A percentile compares a stretch with the other conserved stretches of the same genome.
Evolutionary conservation across 1,140 invertebrate genomes (phyloP).

Genomic region (Mya arenaria): DNA sequence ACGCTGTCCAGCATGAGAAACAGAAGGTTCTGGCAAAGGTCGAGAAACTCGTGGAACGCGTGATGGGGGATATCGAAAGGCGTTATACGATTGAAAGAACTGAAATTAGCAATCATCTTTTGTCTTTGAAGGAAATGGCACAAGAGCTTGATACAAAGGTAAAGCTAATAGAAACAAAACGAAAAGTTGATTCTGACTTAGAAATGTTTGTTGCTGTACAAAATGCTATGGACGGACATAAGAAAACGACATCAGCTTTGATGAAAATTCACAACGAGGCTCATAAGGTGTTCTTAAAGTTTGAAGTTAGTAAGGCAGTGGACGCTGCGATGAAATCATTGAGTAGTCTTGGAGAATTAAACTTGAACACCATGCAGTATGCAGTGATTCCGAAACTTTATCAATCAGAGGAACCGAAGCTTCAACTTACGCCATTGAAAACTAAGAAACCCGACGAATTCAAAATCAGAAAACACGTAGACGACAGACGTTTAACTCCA

Average conservation of each 20-base stretch:
- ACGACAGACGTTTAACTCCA: not conserved
- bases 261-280: conserved; percentile 40
- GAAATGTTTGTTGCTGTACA: conserved; percentile 33
- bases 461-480: conserved; percentile 39
- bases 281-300: conserved; percentile 32
- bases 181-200: conserved; percentile 1
- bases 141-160: not conserved
- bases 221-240: conserved; percentile 3
- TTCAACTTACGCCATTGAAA: not conserved
- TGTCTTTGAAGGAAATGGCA: conserved; percentile 1
- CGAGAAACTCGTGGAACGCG: conserved; percentile 13
- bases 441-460: conserved; percentile 12
- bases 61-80: conserved; percentile 5
- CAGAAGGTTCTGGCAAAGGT: conserved; percentile 10
- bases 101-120: conserved; percentile 28
- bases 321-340: not conserved
- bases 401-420: not conserved
- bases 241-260: conserved; percentile 20
- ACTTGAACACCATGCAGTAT: conserved; percentile 25
- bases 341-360: conserved; percentile 17
- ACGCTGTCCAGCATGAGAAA: conserved; percentile 6
- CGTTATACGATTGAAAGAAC: conserved; percentile 20
- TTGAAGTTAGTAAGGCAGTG: conserved; percentile 1
- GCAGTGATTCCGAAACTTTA: conserved; percentile 17
- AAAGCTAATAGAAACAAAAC: not conserved